Evolutionary conservation across 2,113 vertebrate species (phyloP), one percentile per base, ranked within the genome.

Genomic region (Percina caprodes): DNA sequence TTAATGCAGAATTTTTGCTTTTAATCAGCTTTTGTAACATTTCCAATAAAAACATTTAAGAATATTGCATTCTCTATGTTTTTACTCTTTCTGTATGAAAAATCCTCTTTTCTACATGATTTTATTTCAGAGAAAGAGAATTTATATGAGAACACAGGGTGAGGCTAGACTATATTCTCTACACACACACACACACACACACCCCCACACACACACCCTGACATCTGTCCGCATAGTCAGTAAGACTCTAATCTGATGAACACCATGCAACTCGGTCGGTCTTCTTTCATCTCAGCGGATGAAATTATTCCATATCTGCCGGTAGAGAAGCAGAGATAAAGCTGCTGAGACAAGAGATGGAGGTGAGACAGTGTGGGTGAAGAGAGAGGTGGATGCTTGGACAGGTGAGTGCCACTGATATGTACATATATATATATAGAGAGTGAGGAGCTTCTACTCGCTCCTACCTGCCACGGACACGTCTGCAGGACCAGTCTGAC

Each of bases 191-290:
- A 11, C 70, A 73, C 48, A 55, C 35, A n/a, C 42, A 54, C 39
- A 61, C 61, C 35, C 55, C 11, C 60, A 54, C 61, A 45, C 33
- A 58, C 52, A 33, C 61, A 23, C n/a, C n/a, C n/a, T n/a, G n/a
- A n/a, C n/a, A n/a, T n/a, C n/a, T n/a, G n/a, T n/a, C n/a, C n/a
- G n/a, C n/a, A n/a, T n/a, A n/a, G n/a, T n/a, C n/a, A n/a, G n/a
- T n/a, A n/a, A n/a, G n/a, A 69, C 49, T 71, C 60, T 68, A 51
- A 82, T 79, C 82, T 72, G 66, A 83, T n/a, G 46, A 66, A 70
- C 79, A 46, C 66, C 74, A 73, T 6, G 82, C 46, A 33, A 18
- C 66, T 60, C 45, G 3, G 66, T 21, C 51, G 35, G 8, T 45
- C 62, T 48, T 8, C 76, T 79, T 84, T 84, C 61, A 74, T 74